A percentile compares a stretch with the other conserved stretches of the same genome.
phyloP scores from a whole-genome alignment of 2,888 invertebrate species.

The Rhingia rostrata region DNA sequence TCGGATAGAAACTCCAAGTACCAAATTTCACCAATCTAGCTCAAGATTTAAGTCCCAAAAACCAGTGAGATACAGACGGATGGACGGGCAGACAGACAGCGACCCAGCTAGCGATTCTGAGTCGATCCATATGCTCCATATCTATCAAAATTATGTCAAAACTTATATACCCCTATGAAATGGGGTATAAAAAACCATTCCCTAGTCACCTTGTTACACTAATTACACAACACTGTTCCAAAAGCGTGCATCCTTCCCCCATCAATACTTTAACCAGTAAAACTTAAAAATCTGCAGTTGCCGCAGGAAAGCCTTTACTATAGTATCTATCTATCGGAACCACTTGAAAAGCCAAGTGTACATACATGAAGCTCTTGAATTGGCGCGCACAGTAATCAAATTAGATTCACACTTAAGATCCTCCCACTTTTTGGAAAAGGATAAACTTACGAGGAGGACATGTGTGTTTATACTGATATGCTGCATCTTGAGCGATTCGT shows the following conservation, averaged over 20 bases:
- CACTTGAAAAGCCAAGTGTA: constrained; percentile 40
- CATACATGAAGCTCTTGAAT: constrained; percentile 46
- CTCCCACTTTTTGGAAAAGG: not conserved
- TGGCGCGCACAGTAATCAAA: constrained; percentile 54
- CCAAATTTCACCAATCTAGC: no score
- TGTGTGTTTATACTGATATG: constrained; percentile 26
- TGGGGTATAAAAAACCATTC: no score
- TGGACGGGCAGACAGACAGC: no score
- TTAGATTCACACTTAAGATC: constrained; percentile 19
- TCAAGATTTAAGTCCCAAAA: no score
- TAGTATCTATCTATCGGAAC: constrained; percentile 29
- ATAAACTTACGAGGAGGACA: not conserved
- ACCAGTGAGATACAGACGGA: no score
- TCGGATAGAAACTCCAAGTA: no score
- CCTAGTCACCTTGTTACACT: no score
- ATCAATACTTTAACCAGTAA: not conserved
- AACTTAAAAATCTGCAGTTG: constrained; percentile 14
- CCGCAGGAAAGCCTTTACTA: constrained; percentile 6
- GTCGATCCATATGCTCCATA: no score
- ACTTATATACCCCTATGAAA: no score
- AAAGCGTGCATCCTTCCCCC: not conserved
- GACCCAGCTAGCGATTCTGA: no score
- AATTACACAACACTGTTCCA: not conserved
- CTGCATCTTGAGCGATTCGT: constrained; percentile 15
- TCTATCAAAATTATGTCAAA: no score